phyloP scores from a whole-genome alignment of 2,797 vertebrate species.

The Knipowitschia caucasica region DNA sequence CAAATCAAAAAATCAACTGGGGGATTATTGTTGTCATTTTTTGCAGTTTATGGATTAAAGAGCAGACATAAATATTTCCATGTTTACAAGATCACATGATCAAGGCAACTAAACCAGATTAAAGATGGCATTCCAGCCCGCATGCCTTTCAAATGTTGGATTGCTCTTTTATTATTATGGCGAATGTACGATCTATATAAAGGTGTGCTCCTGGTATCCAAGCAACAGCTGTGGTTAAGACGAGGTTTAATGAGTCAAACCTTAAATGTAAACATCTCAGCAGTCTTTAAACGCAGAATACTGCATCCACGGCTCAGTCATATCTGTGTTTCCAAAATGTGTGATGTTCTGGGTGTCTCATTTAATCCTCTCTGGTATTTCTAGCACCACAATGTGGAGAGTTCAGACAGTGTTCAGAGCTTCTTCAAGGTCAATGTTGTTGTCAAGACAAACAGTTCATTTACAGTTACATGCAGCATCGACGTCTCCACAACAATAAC shows the following conservation, averaged over 20 bases:
- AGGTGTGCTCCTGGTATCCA: constrained; percentile 47
- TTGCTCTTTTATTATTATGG: neutral
- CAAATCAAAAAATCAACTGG: neutral
- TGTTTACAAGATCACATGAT: neutral
- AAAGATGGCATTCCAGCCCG: neutral
- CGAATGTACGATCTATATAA: constrained; percentile 20
- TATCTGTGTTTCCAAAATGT: constrained; percentile 56
- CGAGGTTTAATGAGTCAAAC: constrained; percentile 62
- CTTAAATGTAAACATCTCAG: constrained; percentile 43
- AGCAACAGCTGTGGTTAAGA: constrained; percentile 55
- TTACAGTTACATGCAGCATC: constrained; percentile 21
- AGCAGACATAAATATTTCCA: neutral
- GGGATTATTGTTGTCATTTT: too few species aligned
- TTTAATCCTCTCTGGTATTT: constrained; percentile 55
- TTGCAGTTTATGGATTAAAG: neutral
- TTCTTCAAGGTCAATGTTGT: constrained; percentile 26
- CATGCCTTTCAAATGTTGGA: neutral
- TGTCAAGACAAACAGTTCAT: constrained; percentile 31
- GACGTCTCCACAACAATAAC: neutral
- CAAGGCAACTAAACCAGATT: neutral
- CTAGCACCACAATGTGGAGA: constrained; percentile 41
- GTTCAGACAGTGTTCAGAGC: constrained; percentile 18
- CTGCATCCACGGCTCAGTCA: constrained; percentile 33
- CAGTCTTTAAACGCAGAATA: constrained; percentile 30
- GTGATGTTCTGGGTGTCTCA: constrained; percentile 38